Base-by-base conservation (phyloP, 2,888 invertebrate genomes). In the Cataglyphis altisquamis region DNA sequence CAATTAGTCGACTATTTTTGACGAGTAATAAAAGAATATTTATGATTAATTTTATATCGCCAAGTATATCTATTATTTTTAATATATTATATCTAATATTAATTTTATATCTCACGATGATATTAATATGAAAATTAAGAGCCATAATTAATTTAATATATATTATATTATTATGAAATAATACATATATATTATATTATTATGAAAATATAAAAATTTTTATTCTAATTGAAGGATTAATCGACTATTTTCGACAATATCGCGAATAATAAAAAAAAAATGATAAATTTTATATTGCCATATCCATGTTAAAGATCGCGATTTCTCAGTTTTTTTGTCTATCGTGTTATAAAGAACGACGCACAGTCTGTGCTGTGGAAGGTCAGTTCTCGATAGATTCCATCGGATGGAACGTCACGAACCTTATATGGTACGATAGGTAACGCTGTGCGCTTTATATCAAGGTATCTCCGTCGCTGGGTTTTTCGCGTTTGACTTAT, bases 351-450 rank as follows among this genome's bases (percentile, higher is more conserved):
- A n/a, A 39, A 18, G 12, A 45, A 70, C 15, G 18, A 74, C 1
- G 57, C n/a, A 39, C 25, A 29, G 41, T 68, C 41, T 15, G 32
- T 57, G 29, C 55, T 21, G 68, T 55, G 25, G 52, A 78, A 70
- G 70, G 25, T 60, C 72, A 80, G 36, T 72, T 45, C 72, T 72
- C 45, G 45, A 80, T 57, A 70, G 45, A 78, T 60, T 78, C 67
- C 60, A 78, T 78, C 60, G 72, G 25, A 78, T 60, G 41, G 78
- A 72, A 80, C 68, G 55, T 66, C 55, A 55, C 77, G 68, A 29
- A 25, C 78, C 78, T 72, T 80, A 80, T 72, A 80, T 72, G 72
- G 78, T 78, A 12, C 45, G 70, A 18, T 45, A 21, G 1, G 21
- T 41, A 57, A 55, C 25, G 25, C 36, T 41, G 21, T 29, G 29